phyloP scores from a whole-genome alignment of 2,797 vertebrate species.

The Ispidina picta region DNA sequence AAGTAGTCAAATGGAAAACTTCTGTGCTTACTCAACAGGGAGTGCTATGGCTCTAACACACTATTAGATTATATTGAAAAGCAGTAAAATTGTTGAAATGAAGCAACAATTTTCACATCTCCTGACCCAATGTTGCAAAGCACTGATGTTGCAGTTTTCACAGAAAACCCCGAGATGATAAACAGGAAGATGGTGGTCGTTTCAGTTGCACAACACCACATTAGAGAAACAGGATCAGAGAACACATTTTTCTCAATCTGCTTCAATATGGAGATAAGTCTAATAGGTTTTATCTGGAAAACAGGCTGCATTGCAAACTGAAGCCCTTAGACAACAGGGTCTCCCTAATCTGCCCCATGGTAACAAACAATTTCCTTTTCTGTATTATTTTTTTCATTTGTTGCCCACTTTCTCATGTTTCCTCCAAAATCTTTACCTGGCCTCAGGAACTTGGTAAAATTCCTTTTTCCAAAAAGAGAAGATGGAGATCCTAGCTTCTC shows the following conservation, averaged over 20 bases:
- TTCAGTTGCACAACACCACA: not conserved
- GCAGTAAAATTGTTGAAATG: conserved; percentile 54
- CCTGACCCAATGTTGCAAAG: not conserved
- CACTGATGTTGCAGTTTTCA: not conserved
- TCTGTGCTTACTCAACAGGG: conserved; percentile 67
- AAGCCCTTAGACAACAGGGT: not conserved
- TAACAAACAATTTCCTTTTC: not conserved
- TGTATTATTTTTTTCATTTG: not conserved
- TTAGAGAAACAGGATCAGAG: not conserved
- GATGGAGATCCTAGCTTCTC: not conserved
- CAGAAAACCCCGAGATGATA: not conserved
- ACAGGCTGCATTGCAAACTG: not conserved
- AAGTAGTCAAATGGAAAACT: conserved; percentile 55
- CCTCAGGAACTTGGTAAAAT: not conserved
- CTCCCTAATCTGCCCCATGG: not conserved
- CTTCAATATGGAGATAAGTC: not conserved
- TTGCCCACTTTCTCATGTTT: not conserved
- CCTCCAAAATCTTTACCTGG: not conserved
- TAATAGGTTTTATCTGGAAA: conserved; percentile 2
- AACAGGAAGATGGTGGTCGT: not conserved
- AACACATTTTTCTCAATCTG: not conserved
- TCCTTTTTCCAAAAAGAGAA: not conserved
- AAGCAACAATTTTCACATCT: conserved; percentile 10
- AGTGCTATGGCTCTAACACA: conserved; percentile 27
- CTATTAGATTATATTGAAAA: conserved; percentile 54